Percentiles rank a stretch among this genome's conserved stretches.
Conservation (phyloP, 2,797 vertebrate genomes). For the Sphenopsis melanotis region DNA sequence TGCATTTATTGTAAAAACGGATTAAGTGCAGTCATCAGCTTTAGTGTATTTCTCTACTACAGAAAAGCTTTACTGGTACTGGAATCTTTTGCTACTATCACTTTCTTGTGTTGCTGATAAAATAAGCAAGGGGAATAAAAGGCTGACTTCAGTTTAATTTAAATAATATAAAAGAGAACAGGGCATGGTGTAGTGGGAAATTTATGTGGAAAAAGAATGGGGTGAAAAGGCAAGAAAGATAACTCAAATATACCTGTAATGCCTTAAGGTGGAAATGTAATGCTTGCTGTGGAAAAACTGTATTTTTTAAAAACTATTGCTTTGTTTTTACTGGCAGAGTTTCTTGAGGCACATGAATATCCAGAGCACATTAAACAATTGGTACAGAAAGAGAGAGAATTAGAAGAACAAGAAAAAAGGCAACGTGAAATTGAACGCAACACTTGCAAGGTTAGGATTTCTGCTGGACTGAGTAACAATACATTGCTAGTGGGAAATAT, state of each 20-base stretch:
- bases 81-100: not conserved
- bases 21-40: not conserved
- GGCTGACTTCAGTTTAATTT: not conserved
- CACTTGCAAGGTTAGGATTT: slow-evolving; percentile 91
- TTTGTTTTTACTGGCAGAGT: slow-evolving; percentile 78
- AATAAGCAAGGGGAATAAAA: not conserved
- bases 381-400: slow-evolving; percentile 93
- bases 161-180: not conserved
- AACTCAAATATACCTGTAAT: not conserved
- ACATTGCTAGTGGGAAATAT: not conserved
- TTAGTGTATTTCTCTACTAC: not conserved
- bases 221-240: not conserved
- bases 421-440: slow-evolving; percentile 98
- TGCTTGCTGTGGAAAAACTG: not conserved
- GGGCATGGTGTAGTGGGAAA: not conserved
- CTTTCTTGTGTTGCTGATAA: not conserved
- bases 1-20: not conserved
- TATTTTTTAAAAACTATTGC: not conserved
- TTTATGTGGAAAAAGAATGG: not conserved
- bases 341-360: slow-evolving; percentile 88
- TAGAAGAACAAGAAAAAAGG: slow-evolving; percentile 96
- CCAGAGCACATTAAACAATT: slow-evolving; percentile 93
- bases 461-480: not conserved
- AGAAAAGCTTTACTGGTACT: not conserved
- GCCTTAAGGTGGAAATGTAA: not conserved